Base-by-base conservation (phyloP, 2,797 vertebrate genomes). In the Champsocephalus gunnari region DNA sequence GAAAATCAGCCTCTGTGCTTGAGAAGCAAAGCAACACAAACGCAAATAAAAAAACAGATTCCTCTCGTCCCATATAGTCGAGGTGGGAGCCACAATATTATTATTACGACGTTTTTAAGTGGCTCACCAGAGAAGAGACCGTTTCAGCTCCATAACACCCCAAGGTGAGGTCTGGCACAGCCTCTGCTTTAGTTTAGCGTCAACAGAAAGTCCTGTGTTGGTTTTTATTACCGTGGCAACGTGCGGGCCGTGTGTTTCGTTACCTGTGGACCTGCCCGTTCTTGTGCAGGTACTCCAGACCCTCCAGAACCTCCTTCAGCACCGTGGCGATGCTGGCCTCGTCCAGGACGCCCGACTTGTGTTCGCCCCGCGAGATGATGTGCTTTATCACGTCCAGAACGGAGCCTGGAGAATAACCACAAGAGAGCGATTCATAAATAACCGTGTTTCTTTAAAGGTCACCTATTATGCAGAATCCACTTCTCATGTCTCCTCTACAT, bases 211-310 rank as follows among this genome's bases (percentile, higher is more conserved):
- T 28, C 32, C 8, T 13, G 28, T 48, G 71, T 73, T 49, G 48
- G n/a, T 63, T 80, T 74, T 50, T 28, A 68, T 78, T n/a, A 60
- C 5, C 12, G 61, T 3, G 12, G 16, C 24, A 50, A 4, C 12
- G 64, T 7, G 12, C n/a, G 50, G n/a, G 41, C 24, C 28, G 28
- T 13, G 6, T 43, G 55, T 38, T 28, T 24, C 2, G 3, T 86
- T 93, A 99, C 98, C 98, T 97, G 93, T 99, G 98, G 81, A 99
- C 98, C 93, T 99, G 98, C 45, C 98, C 98, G 0, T 99, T 99
- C 94, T 97, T 98, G 91, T 99, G 98, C 21, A 99, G 92, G 77
- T 99, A 99, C 80, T 99, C 98, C 82, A 99, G 85, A 1, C 97
- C 98, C 56, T 99, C 96, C 16, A 99, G 92, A 67, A 99, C 98